Evolutionary conservation across 2,113 vertebrate species (phyloP), one percentile per base, ranked within the genome.

Genomic region (Petromus typicus): DNA sequence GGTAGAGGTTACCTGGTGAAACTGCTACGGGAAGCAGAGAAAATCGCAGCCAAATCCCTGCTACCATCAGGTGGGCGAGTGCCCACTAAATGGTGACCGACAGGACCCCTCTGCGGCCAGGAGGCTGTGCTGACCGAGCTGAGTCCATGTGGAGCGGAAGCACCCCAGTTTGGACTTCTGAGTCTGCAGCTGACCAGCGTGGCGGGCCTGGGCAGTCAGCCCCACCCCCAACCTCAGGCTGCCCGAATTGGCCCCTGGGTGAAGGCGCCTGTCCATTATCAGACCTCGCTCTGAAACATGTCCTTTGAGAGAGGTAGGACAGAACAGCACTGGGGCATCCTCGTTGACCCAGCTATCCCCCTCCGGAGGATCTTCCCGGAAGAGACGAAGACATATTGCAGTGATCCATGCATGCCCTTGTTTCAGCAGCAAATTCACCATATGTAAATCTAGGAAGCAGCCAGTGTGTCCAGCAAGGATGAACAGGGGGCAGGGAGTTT

Each of bases 21-120:
- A 63, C 40, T 43, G 22, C 37, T 32, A 27, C 32, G 30, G 32
- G 76, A 48, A 59, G 80, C 69, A 22, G 7, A 91, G 14, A 57
- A 34, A 10, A 40, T 0, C 5, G 10, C 11, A 8, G 30, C 1
- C 11, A 13, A 40, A 22, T 30, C 27, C 63, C 13, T 2, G 7
- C 56, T 0, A 18, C 30, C 3, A 37, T 0, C 0, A n/a, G 66
- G 37, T 0, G 12, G 13, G 27, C 9, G 57, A 23, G 27, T 8
- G 7, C 83, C 73, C 51, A 54, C 1, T 1, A 25, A 18, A 14
- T 0, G n/a, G n/a, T 1, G n/a, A 64, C 51, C 17, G 2, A 1
- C 5, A 20, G 8, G 4, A 20, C n/a, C 27, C 32, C 67, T 69
- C 75, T 61, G 32, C 0, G 30, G 14, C 5, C 48, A 48, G 71